Conservation (phyloP, 2,113 vertebrate species). For the Sylvietta virens region DNA sequence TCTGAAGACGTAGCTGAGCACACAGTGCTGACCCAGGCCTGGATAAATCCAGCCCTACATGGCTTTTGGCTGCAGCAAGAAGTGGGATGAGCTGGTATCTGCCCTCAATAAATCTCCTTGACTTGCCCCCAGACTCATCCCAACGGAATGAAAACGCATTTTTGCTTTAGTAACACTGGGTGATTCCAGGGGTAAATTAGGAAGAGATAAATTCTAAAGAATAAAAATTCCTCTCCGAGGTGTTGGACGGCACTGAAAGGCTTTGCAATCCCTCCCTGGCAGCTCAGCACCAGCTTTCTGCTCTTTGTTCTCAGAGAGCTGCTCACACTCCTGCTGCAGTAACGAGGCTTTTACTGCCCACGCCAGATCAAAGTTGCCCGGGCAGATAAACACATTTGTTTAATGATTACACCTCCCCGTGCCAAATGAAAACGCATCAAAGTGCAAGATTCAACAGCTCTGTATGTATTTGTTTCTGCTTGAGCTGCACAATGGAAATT, state of each 20-base stretch:
- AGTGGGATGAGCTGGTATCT: slow-evolving; percentile 5
- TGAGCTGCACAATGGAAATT: slow-evolving; percentile 70
- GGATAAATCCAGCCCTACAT: background rate
- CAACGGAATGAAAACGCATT: background rate
- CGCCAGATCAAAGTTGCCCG: background rate
- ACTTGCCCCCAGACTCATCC: background rate
- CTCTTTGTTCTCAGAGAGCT: slow-evolving; percentile 3
- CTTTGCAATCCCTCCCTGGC: background rate
- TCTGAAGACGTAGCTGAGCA: background rate
- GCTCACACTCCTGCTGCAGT: background rate
- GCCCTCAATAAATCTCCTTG: background rate
- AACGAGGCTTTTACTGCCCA: background rate
- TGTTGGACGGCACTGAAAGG: slow-evolving; percentile 18
- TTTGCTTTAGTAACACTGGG: background rate
- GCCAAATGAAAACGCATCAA: slow-evolving; percentile 29
- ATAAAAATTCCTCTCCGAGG: background rate
- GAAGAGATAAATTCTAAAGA: background rate
- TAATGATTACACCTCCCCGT: background rate
- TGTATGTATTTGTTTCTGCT: slow-evolving; percentile 10
- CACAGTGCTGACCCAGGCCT: background rate
- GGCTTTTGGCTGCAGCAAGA: slow-evolving; percentile 4
- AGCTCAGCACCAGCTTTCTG: background rate
- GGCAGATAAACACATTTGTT: slow-evolving; percentile 6
- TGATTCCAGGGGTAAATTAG: background rate
- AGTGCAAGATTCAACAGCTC: slow-evolving; percentile 27